Conservation (phyloP, 1,140 invertebrate genomes). For the Zaprionus taronus region DNA sequence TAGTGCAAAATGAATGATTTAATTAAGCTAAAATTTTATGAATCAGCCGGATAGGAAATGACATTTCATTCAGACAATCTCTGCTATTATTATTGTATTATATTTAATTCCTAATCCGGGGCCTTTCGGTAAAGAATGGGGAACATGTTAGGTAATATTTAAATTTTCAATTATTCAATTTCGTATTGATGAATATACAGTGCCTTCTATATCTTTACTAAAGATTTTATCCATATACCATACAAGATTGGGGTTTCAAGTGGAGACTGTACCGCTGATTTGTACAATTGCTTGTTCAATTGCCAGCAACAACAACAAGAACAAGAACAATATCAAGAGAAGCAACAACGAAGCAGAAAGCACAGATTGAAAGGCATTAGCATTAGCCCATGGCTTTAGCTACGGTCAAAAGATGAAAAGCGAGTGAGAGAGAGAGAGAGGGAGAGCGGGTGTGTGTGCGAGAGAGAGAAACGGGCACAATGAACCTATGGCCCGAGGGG, state of each 20-base stretch:
- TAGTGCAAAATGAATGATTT: slow-evolving; percentile 25
- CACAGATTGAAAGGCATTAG: slow-evolving; percentile 57
- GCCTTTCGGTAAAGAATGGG: neutral
- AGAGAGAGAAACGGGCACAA: slow-evolving; percentile 52
- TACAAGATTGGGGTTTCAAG: slow-evolving; percentile 11
- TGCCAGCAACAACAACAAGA: slow-evolving; percentile 28
- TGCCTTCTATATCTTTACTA: slow-evolving; percentile 1
- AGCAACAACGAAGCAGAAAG: slow-evolving; percentile 16
- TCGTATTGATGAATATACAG: neutral
- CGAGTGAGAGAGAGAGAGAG: slow-evolving; percentile 9
- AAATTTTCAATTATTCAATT: neutral
- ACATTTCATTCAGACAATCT: slow-evolving; percentile 26
- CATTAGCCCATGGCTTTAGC: slow-evolving; percentile 48
- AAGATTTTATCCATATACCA: slow-evolving; percentile 25
- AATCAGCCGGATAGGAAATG: slow-evolving; percentile 12
- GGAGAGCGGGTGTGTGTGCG: neutral
- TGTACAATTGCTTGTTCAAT: slow-evolving; percentile 47
- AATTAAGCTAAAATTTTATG: slow-evolving; percentile 35
- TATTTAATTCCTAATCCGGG: neutral
- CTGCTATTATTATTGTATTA: neutral
- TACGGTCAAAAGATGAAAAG: slow-evolving; percentile 45
- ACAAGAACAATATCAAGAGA: slow-evolving; percentile 25
- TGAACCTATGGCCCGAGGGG: slow-evolving; percentile 58
- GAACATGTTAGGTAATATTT: neutral
- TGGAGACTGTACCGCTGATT: slow-evolving; percentile 41